Base-by-base conservation (phyloP, 2,113 vertebrate species). In the Sphaerodactylus townsendi region DNA sequence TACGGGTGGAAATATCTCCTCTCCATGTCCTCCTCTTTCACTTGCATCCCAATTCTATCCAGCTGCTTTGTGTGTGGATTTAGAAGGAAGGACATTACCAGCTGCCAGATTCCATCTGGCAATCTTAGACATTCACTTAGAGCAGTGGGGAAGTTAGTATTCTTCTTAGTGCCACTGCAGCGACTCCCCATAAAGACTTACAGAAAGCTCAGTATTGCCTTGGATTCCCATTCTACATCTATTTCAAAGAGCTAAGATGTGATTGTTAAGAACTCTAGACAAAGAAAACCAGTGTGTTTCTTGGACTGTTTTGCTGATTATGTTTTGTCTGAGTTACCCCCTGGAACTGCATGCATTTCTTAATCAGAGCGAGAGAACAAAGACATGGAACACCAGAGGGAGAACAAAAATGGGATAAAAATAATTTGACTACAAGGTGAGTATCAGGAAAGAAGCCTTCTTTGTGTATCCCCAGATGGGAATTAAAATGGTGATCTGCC, bases 161-260 rank as follows among this genome's bases (percentile, higher is more conserved):
- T 86, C 64, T 70, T 65, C 77, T 5, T 56, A 28, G 71, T 41
- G 37, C 74, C 71, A 75, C 74, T 65, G 85, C 77, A 72, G 72
- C 87, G 77, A 69, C 56, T n/a, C 69, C 53, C 1, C 6, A 76
- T 79, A 87, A 91, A 78, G 84, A 33, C 73, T 87, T 81, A 83
- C 35, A 85, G 30, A 6, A 33, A 87, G 84, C 1, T 0, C 85
- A 86, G 82, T 85, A 66, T 76, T 64, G 87, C n/a, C 91, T 93
- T 74, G 86, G 91, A 83, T 79, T 73, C 81, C 72, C 69, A 84
- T 75, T 30, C 83, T 33, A 75, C n/a, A 78, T 59, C 70, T 87
- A 81, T 53, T 37, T 72, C 1, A 0, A 35, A 71, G 28, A 88
- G 88, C 83, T 85, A 88, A 85, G 84, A 66, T 10, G 13, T 9